A percentile compares a stretch with the other conserved stretches of the same genome.
phyloP scores from a whole-genome alignment of 2,113 vertebrate species.

The Cheilinus undulatus region DNA sequence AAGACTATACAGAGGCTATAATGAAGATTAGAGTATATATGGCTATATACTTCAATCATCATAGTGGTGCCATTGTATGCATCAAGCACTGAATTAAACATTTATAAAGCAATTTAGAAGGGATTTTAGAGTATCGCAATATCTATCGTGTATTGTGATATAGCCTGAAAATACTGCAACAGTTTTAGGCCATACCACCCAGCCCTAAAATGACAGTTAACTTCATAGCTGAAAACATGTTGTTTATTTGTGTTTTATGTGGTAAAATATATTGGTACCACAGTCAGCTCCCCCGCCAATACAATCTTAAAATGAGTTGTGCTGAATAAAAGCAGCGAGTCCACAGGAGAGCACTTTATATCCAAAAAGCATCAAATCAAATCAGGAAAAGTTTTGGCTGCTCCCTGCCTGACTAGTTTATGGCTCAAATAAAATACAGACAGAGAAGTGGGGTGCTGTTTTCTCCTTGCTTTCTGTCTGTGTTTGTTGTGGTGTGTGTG shows the following conservation, averaged over 20 bases:
- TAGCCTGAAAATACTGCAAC: too few relatives aligned
- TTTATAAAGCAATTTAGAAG: too few relatives aligned
- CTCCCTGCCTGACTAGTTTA: conserved; percentile 38
- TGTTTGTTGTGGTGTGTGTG: too few relatives aligned
- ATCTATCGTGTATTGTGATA: too few relatives aligned
- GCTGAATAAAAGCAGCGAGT: conserved; percentile 43
- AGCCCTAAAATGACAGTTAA: too few relatives aligned
- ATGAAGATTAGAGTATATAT: too few relatives aligned
- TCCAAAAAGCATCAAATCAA: conserved; percentile 62
- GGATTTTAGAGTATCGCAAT: too few relatives aligned
- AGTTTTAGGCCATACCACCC: too few relatives aligned
- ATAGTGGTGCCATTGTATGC: too few relatives aligned
- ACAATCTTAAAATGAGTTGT: conserved; percentile 28
- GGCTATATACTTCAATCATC: too few relatives aligned
- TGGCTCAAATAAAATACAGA: conserved; percentile 56
- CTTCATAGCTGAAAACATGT: conserved; percentile 23
- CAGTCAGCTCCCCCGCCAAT: conserved; percentile 24
- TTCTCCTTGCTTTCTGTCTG: conserved; percentile 8
- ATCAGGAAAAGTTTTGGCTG: conserved; percentile 50
- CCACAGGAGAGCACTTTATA: conserved; percentile 51
- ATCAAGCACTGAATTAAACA: too few relatives aligned
- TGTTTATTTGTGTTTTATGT: conserved; percentile 20
- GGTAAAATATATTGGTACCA: conserved; percentile 6
- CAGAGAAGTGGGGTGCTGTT: conserved; percentile 33
- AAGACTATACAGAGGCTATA: too few relatives aligned